Conservation (phyloP, 1,140 invertebrate genomes). For the Wiebesia pumilae region DNA sequence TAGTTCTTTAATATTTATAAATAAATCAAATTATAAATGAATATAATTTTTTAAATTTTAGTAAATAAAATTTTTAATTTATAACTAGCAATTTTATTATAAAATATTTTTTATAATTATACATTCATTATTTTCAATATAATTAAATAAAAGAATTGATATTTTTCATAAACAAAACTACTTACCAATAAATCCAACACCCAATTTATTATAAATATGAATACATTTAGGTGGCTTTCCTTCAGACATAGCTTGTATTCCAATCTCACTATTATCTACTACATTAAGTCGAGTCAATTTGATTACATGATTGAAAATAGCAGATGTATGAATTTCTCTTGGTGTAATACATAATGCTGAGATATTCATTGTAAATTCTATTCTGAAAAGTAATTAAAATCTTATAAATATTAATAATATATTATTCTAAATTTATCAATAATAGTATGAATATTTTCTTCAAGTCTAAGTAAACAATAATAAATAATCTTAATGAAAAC, state of each 20-base stretch:
- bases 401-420: not conserved
- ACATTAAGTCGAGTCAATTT: constrained; percentile 88
- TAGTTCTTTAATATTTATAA: too few relatives aligned
- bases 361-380: constrained; percentile 28
- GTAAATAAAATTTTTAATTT: too few relatives aligned
- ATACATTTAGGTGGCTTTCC: constrained; percentile 93
- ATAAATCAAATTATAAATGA: too few relatives aligned
- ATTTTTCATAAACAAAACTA: constrained; percentile 46
- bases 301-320: constrained; percentile 78
- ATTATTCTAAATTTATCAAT: not conserved
- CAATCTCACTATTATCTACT: constrained; percentile 96
- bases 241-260: constrained; percentile 93
- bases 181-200: constrained; percentile 80
- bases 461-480: too few relatives aligned
- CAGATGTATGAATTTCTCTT: constrained; percentile 77
- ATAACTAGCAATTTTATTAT: not conserved
- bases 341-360: constrained; percentile 48
- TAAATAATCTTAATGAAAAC: too few relatives aligned
- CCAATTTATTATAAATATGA: constrained; percentile 90
- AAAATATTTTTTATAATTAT: not conserved
- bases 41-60: too few relatives aligned
- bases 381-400: constrained; percentile 14
- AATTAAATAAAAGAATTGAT: constrained; percentile 20
- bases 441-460: not conserved
- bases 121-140: not conserved